phyloP scores from a whole-genome alignment of 1,140 invertebrate species.

The Halictus rubicundus region DNA sequence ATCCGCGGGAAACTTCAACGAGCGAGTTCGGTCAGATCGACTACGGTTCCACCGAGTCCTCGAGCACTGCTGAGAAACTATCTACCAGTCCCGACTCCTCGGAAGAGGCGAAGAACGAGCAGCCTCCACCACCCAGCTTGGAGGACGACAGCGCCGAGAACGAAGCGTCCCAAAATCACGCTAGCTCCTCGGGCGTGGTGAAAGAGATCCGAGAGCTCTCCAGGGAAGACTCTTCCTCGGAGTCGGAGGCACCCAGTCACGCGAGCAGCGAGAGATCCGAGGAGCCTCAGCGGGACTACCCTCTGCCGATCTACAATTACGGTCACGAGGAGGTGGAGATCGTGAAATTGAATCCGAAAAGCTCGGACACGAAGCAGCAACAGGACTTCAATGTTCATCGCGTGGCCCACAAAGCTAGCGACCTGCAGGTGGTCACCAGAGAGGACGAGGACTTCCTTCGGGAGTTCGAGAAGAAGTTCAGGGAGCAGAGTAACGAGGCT shows the following conservation, averaged over 20 bases:
- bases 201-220: constrained; percentile 60
- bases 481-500: constrained; percentile 15
- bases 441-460: constrained; percentile 71
- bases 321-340: constrained; percentile 79
- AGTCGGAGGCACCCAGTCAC: constrained; percentile 26
- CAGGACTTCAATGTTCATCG: neutral
- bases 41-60: too few species aligned
- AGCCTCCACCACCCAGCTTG: too few species aligned
- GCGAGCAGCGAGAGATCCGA: constrained; percentile 55
- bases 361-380: neutral
- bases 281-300: constrained; percentile 69
- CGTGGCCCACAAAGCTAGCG: constrained; percentile 43
- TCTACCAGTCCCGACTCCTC: too few species aligned
- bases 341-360: constrained; percentile 74
- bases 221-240: constrained; percentile 44
- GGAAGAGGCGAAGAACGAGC: too few species aligned
- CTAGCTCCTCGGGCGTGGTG: constrained; percentile 43
- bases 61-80: neutral
- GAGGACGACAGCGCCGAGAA: too few species aligned
- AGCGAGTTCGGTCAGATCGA: neutral
- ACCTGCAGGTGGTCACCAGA: constrained; percentile 67
- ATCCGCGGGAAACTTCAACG: constrained; percentile 4
- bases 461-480: constrained; percentile 70
- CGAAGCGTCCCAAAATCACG: neutral
- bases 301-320: constrained; percentile 65